phyloP scores from a whole-genome alignment of 2,113 vertebrate species.

The Zootoca vivipara region DNA sequence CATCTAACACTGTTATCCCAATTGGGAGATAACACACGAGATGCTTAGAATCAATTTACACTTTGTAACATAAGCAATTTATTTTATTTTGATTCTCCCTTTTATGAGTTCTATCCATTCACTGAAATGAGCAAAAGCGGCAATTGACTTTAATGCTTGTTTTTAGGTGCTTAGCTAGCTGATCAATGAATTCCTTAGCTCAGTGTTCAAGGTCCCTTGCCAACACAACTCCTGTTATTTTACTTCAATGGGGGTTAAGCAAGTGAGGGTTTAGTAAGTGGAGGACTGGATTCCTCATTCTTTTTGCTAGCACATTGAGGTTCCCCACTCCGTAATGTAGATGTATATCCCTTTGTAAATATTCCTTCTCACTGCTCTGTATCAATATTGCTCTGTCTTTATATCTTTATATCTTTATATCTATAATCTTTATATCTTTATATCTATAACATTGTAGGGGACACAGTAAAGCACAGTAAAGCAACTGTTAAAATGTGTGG shows the following conservation, averaged over 20 bases:
- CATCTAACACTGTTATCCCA: not conserved
- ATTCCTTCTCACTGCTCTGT: no score
- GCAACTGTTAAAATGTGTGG: no score
- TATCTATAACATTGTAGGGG: no score
- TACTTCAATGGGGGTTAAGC: not conserved
- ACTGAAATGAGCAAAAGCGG: not conserved
- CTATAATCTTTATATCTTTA: no score
- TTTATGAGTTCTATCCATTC: not conserved
- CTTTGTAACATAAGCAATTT: not conserved
- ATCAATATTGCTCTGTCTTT: no score
- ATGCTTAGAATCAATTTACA: not conserved
- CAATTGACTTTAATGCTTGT: constrained; percentile 3
- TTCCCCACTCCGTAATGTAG: not conserved
- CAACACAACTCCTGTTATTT: not conserved
- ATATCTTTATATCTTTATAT: no score
- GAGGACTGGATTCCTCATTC: not conserved
- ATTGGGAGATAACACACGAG: accelerated
- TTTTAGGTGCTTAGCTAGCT: not conserved
- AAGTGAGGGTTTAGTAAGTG: not conserved
- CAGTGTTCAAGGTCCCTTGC: not conserved
- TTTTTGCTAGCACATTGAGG: not conserved
- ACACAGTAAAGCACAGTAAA: no score
- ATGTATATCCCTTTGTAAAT: no score
- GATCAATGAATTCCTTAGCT: not conserved
- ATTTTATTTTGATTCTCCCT: constrained; percentile 14